Base-by-base conservation (phyloP, 2,888 invertebrate species). In the Drosophila birchii region DNA sequence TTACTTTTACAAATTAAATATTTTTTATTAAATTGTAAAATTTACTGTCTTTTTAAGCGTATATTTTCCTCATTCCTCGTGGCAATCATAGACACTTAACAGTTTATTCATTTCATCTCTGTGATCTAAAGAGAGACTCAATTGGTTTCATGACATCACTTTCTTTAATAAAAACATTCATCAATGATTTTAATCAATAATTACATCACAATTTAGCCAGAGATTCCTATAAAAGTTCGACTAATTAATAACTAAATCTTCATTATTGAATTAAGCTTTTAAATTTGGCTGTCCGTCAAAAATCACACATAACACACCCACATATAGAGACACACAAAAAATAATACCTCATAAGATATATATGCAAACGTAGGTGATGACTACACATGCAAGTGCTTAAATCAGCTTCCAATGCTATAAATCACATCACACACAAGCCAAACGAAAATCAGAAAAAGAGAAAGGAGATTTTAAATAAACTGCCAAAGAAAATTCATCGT, bases 371-470 rank as follows among this genome's bases (percentile, higher is more conserved):
- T 53, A 53, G 57, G 53, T 23, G 68, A 58, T 70, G 67, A 53
- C 57, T 70, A 58, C 68, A 70, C 53, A 58, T 68, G 58, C 68
- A 58, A 68, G 69, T 68, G 69, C 70, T 70, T 59, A 70, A 68
- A 69, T 56, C 68, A 68, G 72, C 41, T 71, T 41, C 53, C 56
- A 29, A 39, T 51, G 43, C 64, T 43, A 72, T 73, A 72, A 73
- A 73, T 73, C 73, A 72, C 58, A 51, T 67, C 68, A 53, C 68
- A 29, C 53, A 45, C 38, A 26, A 29, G 26, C 26, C 12, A 47
- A 45, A 26, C 54, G 2, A 49, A 54, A 54, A 68, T 49, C 66
- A 29, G 41, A 44, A 43, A 69, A 45, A 69, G 34, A 51, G 68
- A 71, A 71, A 56, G 58, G 47, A 49, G 45, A 58, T 58, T 54